Evolutionary conservation across 1,140 invertebrate genomes (phyloP), one percentile per base, ranked within the genome.

Genomic region (Hermatobates lingyangjiaoensis): DNA sequence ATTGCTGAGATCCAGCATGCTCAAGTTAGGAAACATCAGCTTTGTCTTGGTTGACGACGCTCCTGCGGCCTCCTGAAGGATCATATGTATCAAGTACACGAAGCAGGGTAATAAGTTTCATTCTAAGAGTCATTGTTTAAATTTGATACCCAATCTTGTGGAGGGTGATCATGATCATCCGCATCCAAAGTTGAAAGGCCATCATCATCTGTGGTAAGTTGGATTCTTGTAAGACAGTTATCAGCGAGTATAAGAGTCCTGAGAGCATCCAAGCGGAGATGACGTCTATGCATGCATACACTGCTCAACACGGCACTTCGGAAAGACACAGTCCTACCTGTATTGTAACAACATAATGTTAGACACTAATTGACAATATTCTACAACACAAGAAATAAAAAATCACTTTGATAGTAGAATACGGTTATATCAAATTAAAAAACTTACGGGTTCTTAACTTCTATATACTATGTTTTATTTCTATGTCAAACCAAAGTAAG

Each of bases 1-100:
- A 60, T 86, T 84, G 58, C 87, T 90, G 5, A 98, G 76, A 66
- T 98, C 94, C 55, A 98, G 66, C 81, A 92, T 92, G 1, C 88
- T 93, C 34, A 98, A 73, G 62, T 86, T 87, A 0, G 94, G 93
- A 68, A 94, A 96, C 55, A 97, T 71, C 21, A 95, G 72, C 48
- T 79, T 72, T 1, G 71, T 68, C 59, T 77, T 79, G n/a, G 71
- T 67, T 1, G 66, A 59, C 26, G 48, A 27, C n/a, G n/a, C n/a
- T n/a, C n/a, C n/a, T n/a, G n/a, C n/a, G n/a, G n/a, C n/a, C n/a
- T n/a, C n/a, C n/a, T n/a, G n/a, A n/a, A n/a, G n/a, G n/a, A n/a
- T n/a, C n/a, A n/a, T n/a, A n/a, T n/a, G n/a, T n/a, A n/a, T n/a
- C n/a, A n/a, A n/a, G n/a, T n/a, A n/a, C n/a, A n/a, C n/a, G n/a